Evolutionary conservation across 2,888 invertebrate species (phyloP).

Genomic region (Tromatobia lineatoria): DNA sequence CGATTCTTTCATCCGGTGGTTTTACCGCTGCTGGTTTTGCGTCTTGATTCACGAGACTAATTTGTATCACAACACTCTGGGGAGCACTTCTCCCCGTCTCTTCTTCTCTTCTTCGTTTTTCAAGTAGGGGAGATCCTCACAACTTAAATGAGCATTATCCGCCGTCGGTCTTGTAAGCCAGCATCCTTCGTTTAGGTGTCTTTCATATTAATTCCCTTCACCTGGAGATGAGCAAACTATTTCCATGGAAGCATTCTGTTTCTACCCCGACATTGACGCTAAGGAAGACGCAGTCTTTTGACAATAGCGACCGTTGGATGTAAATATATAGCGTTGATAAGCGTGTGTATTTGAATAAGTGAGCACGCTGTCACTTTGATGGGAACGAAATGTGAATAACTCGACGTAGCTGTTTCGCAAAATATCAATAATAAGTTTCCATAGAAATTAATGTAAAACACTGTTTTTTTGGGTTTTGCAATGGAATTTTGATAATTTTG

Average conservation of each 20-base stretch:
- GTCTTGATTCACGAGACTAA: constrained; percentile 57
- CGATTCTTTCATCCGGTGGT: constrained; percentile 36
- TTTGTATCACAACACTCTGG: constrained; percentile 55
- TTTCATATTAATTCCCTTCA: constrained; percentile 51
- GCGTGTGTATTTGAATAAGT: too few relatives aligned
- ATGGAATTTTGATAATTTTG: too few relatives aligned
- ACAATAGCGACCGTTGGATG: background rate
- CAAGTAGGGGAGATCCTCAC: background rate
- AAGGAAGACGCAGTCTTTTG: background rate
- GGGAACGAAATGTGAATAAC: too few relatives aligned
- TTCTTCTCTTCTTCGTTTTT: constrained; percentile 39
- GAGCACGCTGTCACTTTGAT: too few relatives aligned
- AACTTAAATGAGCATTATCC: constrained; percentile 33
- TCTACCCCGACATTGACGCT: background rate
- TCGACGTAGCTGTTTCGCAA: too few relatives aligned
- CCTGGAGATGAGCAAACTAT: constrained; percentile 14
- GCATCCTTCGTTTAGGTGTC: constrained; percentile 40
- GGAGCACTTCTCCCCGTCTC: constrained; percentile 26
- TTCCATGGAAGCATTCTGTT: constrained; percentile 13
- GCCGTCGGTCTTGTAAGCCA: constrained; percentile 35
- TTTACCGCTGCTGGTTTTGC: background rate
- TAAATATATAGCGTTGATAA: too few relatives aligned
- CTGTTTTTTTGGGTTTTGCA: too few relatives aligned
- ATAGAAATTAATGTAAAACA: too few relatives aligned
- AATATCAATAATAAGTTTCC: too few relatives aligned